Conservation (phyloP, 1,140 invertebrate genomes). For the Achatina immaculata region DNA sequence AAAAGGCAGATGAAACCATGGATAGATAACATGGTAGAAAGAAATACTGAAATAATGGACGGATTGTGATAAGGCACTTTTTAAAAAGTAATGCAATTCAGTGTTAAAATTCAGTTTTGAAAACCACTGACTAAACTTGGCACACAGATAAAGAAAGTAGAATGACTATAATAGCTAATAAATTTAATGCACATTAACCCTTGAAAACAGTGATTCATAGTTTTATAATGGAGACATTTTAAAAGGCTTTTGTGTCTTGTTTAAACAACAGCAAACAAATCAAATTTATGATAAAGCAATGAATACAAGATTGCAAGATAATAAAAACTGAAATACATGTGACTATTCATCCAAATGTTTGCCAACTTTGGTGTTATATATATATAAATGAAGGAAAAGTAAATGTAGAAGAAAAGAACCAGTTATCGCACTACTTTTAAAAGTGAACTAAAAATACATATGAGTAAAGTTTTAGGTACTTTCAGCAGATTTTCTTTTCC, state of each 20-base stretch:
- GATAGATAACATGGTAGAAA: background rate
- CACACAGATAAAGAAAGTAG: background rate
- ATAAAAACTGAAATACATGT: background rate
- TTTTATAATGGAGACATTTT: no score
- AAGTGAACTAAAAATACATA: background rate
- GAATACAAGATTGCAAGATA: background rate
- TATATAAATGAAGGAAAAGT: conserved; percentile 15
- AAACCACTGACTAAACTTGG: background rate
- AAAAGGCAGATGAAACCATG: no score
- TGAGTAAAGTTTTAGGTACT: no score
- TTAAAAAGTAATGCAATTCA: background rate
- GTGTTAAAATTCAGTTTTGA: background rate
- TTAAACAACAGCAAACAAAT: no score
- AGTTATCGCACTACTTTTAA: background rate
- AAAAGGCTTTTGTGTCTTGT: no score
- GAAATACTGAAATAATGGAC: conserved; percentile 25
- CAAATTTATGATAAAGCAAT: no score
- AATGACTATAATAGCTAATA: background rate
- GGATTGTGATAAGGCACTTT: conserved; percentile 34
- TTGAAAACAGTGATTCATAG: no score
- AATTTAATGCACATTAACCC: background rate
- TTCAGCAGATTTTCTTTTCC: no score
- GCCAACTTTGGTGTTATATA: background rate
- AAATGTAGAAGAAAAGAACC: background rate
- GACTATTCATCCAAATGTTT: conserved; percentile 25